A percentile compares a stretch with the other conserved stretches of the same genome.
Evolutionary conservation across 2,797 vertebrate species (phyloP).

Genomic region (Ceyx erithaca): DNA sequence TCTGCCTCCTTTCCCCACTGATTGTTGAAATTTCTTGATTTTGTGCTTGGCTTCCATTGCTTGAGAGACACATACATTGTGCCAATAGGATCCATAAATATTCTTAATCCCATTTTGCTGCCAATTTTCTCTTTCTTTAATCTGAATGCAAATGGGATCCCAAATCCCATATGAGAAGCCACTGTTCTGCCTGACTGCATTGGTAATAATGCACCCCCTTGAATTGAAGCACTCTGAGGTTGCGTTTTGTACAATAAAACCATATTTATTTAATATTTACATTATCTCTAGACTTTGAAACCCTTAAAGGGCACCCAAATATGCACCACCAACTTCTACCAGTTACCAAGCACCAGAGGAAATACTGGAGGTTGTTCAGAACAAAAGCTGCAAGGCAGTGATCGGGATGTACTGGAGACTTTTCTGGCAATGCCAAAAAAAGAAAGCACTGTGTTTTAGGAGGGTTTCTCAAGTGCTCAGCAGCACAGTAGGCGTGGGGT

Average conservation of each 20-base stretch:
- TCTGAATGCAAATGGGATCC: slow-evolving; percentile 9
- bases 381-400: not conserved
- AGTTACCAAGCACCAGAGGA: not conserved
- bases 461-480: not conserved
- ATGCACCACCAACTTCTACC: not conserved
- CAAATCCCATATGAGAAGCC: not conserved
- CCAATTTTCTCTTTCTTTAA: slow-evolving; percentile 25
- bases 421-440: not conserved
- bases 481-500: not conserved
- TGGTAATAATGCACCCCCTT: not conserved
- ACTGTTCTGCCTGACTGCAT: not conserved
- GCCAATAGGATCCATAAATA: slow-evolving; percentile 25
- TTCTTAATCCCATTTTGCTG: slow-evolving; percentile 19
- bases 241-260: not conserved
- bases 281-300: not conserved
- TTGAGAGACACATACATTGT: slow-evolving; percentile 18
- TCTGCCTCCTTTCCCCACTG: slow-evolving; percentile 19
- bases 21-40: slow-evolving; percentile 28
- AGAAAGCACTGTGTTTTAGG: rapidly evolving
- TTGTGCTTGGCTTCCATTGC: not conserved
- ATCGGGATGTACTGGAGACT: not conserved
- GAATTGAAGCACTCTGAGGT: rapidly evolving
- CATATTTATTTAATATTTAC: not conserved
- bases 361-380: not conserved
- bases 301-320: not conserved